Conservation (phyloP, 2,113 vertebrate genomes). For the Mellivora capensis region DNA sequence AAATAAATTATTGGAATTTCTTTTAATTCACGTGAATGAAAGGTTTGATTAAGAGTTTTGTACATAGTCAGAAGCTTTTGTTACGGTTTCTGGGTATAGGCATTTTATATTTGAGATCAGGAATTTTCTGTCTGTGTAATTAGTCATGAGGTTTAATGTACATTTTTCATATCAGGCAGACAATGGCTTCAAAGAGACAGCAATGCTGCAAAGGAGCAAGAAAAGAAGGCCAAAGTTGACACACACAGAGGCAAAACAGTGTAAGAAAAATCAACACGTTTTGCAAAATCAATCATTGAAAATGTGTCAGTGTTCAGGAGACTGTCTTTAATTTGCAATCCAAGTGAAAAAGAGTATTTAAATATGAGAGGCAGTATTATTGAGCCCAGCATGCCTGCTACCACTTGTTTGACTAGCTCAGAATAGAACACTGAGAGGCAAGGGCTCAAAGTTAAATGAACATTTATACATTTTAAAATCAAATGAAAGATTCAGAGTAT, state of each 20-base stretch:
- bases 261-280: constrained; percentile 73
- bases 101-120: constrained; percentile 33
- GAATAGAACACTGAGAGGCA: constrained; percentile 76
- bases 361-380: constrained; percentile 74
- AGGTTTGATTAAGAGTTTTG: constrained; percentile 48
- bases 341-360: constrained; percentile 76
- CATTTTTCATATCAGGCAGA: constrained; percentile 51
- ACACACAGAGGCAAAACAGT: constrained; percentile 70
- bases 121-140: constrained; percentile 63
- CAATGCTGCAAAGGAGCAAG: constrained; percentile 64
- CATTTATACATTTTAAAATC: constrained; percentile 78
- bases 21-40: constrained; percentile 30
- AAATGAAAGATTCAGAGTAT: constrained; percentile 76
- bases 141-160: constrained; percentile 56
- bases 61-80: constrained; percentile 52
- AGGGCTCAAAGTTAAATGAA: constrained; percentile 78
- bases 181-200: constrained; percentile 69
- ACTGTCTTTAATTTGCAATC: constrained; percentile 75
- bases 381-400: constrained; percentile 73
- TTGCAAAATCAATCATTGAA: constrained; percentile 73
- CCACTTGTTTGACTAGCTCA: constrained; percentile 76
- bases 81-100: constrained; percentile 14
- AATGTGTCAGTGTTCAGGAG: constrained; percentile 75
- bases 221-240: constrained; percentile 76
- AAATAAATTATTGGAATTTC: constrained; percentile 45